Evolutionary conservation across 1,140 invertebrate species (phyloP).

Genomic region (Brachionus sp.): DNA sequence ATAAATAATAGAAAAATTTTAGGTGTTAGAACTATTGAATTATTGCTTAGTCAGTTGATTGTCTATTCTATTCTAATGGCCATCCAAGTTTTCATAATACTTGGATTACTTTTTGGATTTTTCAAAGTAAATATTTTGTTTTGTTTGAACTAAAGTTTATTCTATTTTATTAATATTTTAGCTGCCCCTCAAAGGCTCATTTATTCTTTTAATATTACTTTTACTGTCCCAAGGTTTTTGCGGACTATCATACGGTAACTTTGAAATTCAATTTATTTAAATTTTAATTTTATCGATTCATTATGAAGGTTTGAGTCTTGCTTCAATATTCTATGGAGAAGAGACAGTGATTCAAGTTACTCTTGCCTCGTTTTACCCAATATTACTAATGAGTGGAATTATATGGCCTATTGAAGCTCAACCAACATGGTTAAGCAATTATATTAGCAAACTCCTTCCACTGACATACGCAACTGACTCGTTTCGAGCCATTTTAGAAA

Average conservation of each 20-base stretch:
- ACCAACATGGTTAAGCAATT: slow-evolving; percentile 16
- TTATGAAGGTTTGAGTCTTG: not conserved
- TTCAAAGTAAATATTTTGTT: slow-evolving; percentile 6
- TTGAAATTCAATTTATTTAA: not conserved
- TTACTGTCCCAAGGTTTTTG: slow-evolving; percentile 40
- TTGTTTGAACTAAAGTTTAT: not conserved
- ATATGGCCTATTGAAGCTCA: slow-evolving; percentile 45
- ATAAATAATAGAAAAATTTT: not conserved
- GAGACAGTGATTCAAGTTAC: slow-evolving; percentile 43
- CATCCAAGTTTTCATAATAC: slow-evolving; percentile 30
- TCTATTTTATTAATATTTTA: not conserved
- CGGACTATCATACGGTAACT: slow-evolving; percentile 31
- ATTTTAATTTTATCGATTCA: not conserved
- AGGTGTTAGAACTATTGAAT: slow-evolving; percentile 27
- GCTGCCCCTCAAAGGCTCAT: slow-evolving; percentile 30
- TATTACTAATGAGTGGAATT: slow-evolving; percentile 42
- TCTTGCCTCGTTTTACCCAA: slow-evolving; percentile 24
- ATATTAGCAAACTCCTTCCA: not conserved
- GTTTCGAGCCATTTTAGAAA: slow-evolving; percentile 20
- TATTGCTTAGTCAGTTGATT: slow-evolving; percentile 8
- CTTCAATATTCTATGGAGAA: slow-evolving; percentile 29
- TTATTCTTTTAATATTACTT: not conserved
- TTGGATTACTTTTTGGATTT: not conserved
- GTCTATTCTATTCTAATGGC: slow-evolving; percentile 36
- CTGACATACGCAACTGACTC: slow-evolving; percentile 38